Evolutionary conservation across 2,797 vertebrate species (phyloP).

Genomic region (Pseudopleuronectes americanus): DNA sequence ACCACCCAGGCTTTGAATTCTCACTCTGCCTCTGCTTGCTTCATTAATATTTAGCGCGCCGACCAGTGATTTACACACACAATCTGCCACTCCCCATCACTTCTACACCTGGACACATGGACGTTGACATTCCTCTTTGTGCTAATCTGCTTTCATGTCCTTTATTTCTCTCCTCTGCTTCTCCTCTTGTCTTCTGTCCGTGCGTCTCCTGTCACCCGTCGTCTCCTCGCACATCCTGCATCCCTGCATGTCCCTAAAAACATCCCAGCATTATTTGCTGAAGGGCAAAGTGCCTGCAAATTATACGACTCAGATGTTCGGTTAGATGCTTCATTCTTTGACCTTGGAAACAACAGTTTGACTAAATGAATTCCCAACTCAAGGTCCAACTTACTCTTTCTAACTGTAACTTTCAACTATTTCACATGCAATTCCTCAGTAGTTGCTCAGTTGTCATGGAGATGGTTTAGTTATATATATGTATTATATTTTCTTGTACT

Average conservation of each 20-base stretch:
- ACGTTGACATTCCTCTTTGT: constrained; percentile 68
- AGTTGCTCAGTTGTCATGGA: neutral
- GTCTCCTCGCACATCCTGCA: constrained; percentile 30
- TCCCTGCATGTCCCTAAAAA: constrained; percentile 33
- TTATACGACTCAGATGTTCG: constrained; percentile 6
- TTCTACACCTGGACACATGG: constrained; percentile 69
- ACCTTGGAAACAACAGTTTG: constrained; percentile 3
- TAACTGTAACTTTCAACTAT: neutral
- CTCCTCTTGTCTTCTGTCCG: constrained; percentile 16
- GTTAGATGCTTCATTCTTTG: constrained; percentile 7
- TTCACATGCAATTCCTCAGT: neutral
- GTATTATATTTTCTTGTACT: neutral
- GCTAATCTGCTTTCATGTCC: constrained; percentile 62
- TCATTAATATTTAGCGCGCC: constrained; percentile 82
- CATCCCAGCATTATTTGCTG: constrained; percentile 11
- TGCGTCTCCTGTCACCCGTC: constrained; percentile 40
- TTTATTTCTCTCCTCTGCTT: constrained; percentile 44
- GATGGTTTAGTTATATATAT: neutral
- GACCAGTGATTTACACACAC: constrained; percentile 61
- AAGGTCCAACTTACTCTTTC: neutral
- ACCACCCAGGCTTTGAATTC: constrained; percentile 62
- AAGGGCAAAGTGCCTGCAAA: constrained; percentile 10
- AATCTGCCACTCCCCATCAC: constrained; percentile 68
- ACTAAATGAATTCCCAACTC: neutral
- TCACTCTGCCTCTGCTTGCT: constrained; percentile 47